Evolutionary conservation across 2,797 vertebrate species (phyloP), one percentile per base, ranked within the genome.

Genomic region (Amblyopsis hoosieri): DNA sequence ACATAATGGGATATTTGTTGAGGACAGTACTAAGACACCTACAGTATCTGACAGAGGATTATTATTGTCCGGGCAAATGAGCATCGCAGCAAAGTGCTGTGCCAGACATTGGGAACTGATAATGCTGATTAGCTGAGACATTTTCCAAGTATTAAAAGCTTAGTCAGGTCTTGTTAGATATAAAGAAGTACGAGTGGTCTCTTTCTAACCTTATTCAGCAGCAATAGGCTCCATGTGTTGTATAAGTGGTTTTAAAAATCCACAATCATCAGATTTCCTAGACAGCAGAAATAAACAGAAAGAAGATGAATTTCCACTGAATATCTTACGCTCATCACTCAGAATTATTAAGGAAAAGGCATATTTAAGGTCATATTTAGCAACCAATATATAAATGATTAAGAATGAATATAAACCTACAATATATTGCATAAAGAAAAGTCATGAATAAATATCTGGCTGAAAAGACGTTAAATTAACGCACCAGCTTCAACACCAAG

Each of bases 131-230:
- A 72, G 79, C 54, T 71, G 65, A 67, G 74, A 69, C 74, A 75
- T 80, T 79, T 81, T 73, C 61, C 82, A 67, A 69, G 76, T 79
- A 64, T 52, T 71, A 64, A 81, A 57, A 66, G 72, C 70, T 78
- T 75, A 63, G 79, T 83, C 75, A 60, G 60, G 69, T 75, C 63
- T 74, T 65, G 79, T 83, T 78, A 63, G 79, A 58, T 71, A 67
- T 61, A 62, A 66, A 78, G 68, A 75, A 64, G 62, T 72, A 56
- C 70, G 54, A 80, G 69, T 55, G 74, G 81, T 77, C 81, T 67
- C 60, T 75, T 85, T 77, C 66, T 81, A 83, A 83, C 83, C 81
- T 74, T 82, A 83, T 86, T 86, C 79, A 80, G 78, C 80, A 73
- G 76, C 75, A 77, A 75, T 76, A 80, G 77, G 51, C 33, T 42